A percentile compares a stretch with the other conserved stretches of the same genome.
phyloP scores from a whole-genome alignment of 2,888 invertebrate species.

The Synanthedon myopaeformis region DNA sequence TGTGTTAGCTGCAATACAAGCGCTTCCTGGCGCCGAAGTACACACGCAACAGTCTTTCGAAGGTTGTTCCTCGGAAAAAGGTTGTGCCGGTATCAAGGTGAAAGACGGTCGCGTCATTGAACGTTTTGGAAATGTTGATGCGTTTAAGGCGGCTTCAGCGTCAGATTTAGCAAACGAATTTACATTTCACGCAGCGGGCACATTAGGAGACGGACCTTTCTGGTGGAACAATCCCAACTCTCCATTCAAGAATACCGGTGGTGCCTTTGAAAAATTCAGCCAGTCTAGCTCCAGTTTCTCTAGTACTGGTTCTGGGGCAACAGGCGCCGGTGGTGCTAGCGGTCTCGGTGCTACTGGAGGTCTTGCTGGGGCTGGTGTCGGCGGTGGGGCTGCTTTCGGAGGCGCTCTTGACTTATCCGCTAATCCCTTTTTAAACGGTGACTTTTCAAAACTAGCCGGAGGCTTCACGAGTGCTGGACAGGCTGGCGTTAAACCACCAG shows the following conservation, averaged over 20 bases:
- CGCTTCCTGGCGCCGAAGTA: conserved; percentile 39
- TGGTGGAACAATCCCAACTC: conserved; percentile 74
- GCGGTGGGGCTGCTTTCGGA: conserved; percentile 6
- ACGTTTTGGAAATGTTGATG: conserved; percentile 47
- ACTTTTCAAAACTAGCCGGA: conserved; percentile 24
- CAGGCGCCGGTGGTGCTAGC: conserved; percentile 14
- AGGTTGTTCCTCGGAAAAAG: conserved; percentile 51
- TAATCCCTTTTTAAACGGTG: conserved; percentile 45
- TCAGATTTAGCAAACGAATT: conserved; percentile 40
- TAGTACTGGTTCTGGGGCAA: conserved; percentile 13
- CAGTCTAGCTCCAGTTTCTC: conserved; percentile 38
- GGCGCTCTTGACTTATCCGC: conserved; percentile 24
- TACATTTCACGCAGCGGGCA: conserved; percentile 46
- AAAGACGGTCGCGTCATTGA: conserved; percentile 56
- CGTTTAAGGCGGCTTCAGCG: conserved; percentile 42
- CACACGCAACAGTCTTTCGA: conserved; percentile 56
- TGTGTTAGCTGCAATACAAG: conserved; percentile 35
- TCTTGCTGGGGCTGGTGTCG: conserved; percentile 12
- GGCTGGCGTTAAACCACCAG: conserved; percentile 4
- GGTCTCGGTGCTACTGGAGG: conserved; percentile 19
- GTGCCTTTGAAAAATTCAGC: conserved; percentile 43
- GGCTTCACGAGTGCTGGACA: conserved; percentile 4
- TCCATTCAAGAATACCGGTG: conserved; percentile 62
- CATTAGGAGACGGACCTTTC: conserved; percentile 47
- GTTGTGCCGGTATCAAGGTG: conserved; percentile 58